Evolutionary conservation across 2,113 vertebrate genomes (phyloP).

Genomic region (Clarias magur): DNA sequence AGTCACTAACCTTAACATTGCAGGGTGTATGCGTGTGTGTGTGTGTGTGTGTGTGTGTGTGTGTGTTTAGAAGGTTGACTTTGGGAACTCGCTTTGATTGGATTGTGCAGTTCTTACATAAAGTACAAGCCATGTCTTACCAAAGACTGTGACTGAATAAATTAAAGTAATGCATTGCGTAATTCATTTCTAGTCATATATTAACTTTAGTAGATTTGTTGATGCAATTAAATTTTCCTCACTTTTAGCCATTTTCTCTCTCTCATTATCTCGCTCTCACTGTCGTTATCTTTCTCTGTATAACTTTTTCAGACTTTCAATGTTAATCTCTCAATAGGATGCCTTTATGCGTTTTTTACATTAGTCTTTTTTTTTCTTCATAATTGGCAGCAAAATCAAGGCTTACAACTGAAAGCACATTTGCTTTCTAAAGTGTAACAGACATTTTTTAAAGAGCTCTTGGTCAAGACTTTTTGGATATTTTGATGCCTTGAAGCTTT

Average conservation of each 20-base stretch:
- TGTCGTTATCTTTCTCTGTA: neutral
- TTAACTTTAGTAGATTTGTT: conserved; percentile 27
- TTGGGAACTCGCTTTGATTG: neutral
- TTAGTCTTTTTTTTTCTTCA: conserved; percentile 35
- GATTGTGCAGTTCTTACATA: conserved; percentile 4
- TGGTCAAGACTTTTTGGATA: conserved; percentile 1
- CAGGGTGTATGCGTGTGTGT: neutral
- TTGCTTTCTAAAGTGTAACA: conserved; percentile 36
- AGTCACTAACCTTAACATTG: neutral
- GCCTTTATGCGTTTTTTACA: conserved; percentile 46
- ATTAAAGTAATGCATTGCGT: neutral
- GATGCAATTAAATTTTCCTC: neutral
- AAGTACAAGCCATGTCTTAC: conserved; percentile 7
- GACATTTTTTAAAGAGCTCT: conserved; percentile 39
- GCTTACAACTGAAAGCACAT: conserved; percentile 57
- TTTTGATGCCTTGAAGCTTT: neutral
- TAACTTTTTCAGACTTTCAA: neutral
- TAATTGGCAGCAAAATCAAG: conserved; percentile 50
- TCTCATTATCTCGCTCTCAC: neutral
- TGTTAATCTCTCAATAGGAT: conserved; percentile 27
- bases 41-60: conserved; percentile 20
- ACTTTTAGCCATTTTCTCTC: neutral
- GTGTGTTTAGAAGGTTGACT: neutral
- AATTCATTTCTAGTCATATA: conserved; percentile 20
- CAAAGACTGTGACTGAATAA: conserved; percentile 14